Conservation (phyloP, 2,888 invertebrate genomes). For the Sturmia bella region DNA sequence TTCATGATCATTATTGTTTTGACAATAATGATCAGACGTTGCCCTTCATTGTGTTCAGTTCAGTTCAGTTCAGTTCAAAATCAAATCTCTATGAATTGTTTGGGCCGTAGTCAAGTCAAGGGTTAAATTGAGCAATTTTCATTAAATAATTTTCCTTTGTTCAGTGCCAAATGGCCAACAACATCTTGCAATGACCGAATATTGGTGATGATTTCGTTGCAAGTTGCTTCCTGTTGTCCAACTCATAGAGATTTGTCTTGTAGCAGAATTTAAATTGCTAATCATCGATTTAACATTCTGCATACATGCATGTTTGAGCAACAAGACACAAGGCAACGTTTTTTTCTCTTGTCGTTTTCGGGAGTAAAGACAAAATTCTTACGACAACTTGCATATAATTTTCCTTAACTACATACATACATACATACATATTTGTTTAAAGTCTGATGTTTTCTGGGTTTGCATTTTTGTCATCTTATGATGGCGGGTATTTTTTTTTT, state of each 20-base stretch:
- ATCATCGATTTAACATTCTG: slow-evolving; percentile 63
- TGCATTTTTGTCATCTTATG: slow-evolving; percentile 35
- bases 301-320: slow-evolving; percentile 43
- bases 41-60: no score
- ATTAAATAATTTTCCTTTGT: slow-evolving; percentile 34
- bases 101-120: slow-evolving; percentile 15
- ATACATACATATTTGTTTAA: slow-evolving; percentile 41
- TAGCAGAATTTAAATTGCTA: slow-evolving; percentile 68
- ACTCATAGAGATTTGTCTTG: slow-evolving; percentile 60
- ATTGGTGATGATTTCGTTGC: slow-evolving; percentile 14
- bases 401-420: slow-evolving; percentile 18
- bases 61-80: no score
- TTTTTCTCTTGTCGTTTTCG: neutral
- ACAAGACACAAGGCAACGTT: neutral
- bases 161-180: slow-evolving; percentile 5
- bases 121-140: slow-evolving; percentile 59
- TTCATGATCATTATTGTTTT: no score
- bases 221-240: slow-evolving; percentile 47
- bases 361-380: slow-evolving; percentile 25
- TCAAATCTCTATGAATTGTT: neutral
- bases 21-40: no score
- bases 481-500: slow-evolving; percentile 53
- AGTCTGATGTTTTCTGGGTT: slow-evolving; percentile 9
- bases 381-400: slow-evolving; percentile 49
- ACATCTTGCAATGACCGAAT: neutral